These are phyloP conservation scores for Nerophis lumbriciformis DNA, from an alignment of 2,113 vertebrate genomes.

Conservation along the genomic window DNA sequence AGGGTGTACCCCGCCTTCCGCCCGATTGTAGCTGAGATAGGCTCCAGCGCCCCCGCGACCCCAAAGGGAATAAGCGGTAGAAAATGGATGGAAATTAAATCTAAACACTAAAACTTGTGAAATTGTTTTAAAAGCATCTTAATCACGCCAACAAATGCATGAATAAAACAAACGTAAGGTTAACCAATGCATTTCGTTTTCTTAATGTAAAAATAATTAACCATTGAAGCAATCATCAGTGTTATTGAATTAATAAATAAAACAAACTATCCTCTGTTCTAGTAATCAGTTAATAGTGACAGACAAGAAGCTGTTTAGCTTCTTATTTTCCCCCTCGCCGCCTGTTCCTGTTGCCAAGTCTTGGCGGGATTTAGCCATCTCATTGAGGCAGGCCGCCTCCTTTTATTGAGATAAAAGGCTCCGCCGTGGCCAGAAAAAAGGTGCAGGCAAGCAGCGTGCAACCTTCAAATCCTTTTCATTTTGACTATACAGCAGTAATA, in stretches of 20 bases:
- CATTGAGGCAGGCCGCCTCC: not conserved
- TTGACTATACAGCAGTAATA: not conserved
- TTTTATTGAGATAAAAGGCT: slow-evolving; percentile 7
- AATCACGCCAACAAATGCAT: no score
- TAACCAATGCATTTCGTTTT: no score
- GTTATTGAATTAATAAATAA: slow-evolving; percentile 5
- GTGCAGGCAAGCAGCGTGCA: not conserved
- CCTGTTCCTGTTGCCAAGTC: slow-evolving; percentile 5
- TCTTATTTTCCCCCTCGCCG: slow-evolving; percentile 1
- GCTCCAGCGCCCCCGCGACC: no score
- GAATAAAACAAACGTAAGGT: no score
- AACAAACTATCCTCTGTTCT: not conserved
- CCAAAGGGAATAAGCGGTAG: no score
- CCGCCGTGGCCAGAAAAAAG: not conserved
- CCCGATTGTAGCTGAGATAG: no score
- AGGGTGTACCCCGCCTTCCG: no score
- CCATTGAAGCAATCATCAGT: not conserved
- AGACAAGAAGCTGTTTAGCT: slow-evolving; percentile 8
- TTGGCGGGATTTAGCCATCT: slow-evolving; percentile 1
- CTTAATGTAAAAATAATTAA: not conserved
- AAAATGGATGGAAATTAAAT: no score
- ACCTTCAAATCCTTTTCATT: slow-evolving; percentile 5
- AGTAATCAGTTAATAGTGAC: not conserved
- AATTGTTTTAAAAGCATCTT: no score
- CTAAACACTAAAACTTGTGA: no score